Conservation (phyloP, 1,140 invertebrate genomes). For the Thereuonema tuberculata region DNA sequence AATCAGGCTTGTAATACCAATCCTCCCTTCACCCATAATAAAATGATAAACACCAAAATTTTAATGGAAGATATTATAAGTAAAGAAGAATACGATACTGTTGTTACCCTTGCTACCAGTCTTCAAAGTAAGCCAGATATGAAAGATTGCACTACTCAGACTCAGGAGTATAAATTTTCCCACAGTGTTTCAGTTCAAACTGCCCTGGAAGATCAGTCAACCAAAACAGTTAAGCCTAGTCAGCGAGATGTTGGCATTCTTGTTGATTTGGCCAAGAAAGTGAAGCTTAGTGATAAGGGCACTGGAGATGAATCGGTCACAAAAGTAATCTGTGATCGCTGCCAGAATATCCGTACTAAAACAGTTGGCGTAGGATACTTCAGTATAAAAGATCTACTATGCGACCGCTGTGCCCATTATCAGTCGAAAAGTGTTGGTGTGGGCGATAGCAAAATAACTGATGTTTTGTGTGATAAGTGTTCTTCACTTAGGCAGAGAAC, state of each 20-base stretch:
- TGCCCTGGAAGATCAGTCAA: not conserved
- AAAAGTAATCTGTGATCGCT: constrained; percentile 37
- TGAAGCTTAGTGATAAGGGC: constrained; percentile 28
- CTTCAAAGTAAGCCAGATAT: not conserved
- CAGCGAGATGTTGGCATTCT: not conserved
- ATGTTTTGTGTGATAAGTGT: constrained; percentile 14
- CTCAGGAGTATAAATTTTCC: not conserved
- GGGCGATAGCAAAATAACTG: constrained; percentile 18
- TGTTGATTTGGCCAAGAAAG: not conserved
- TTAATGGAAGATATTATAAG: constrained; percentile 15
- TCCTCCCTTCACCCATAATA: constrained; percentile 13
- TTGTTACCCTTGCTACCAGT: not conserved
- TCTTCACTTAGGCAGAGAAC: not conserved
- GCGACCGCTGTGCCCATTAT: constrained; percentile 19
- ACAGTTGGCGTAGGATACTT: constrained; percentile 30
- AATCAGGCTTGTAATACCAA: not conserved
- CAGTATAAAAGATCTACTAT: constrained; percentile 12
- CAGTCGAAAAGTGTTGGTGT: not conserved
- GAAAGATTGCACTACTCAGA: not conserved
- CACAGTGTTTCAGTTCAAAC: not conserved
- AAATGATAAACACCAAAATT: constrained; percentile 27
- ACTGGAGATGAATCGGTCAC: constrained; percentile 34
- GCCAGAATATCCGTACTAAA: constrained; percentile 29
- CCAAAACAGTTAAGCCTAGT: no score
- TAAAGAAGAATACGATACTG: constrained; percentile 6